Percentiles rank a stretch among this genome's conserved stretches.
phyloP scores from a whole-genome alignment of 2,113 vertebrate genomes.

The Amblyornis subalaris region DNA sequence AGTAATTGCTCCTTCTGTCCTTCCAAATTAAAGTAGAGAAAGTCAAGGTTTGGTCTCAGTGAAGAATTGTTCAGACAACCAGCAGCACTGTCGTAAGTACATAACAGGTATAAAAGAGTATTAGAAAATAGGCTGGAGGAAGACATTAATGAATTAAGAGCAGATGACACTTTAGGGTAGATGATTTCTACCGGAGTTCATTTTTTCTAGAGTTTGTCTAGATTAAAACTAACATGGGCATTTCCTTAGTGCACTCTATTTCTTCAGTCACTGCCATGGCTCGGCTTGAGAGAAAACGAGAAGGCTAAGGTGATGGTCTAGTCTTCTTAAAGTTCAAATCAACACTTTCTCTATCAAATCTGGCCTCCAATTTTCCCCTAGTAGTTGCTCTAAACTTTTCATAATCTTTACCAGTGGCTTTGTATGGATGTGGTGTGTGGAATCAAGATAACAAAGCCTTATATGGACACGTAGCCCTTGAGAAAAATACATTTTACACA shows the following conservation, averaged over 20 bases:
- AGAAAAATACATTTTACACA: neutral
- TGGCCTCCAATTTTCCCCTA: neutral
- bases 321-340: neutral
- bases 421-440: fast-evolving
- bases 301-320: neutral
- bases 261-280: neutral
- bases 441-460: neutral
- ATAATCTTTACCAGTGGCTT: neutral
- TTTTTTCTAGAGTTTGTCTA: neutral
- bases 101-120: neutral
- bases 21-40: neutral
- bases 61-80: neutral
- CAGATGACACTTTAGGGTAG: neutral
- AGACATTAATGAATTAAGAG: neutral
- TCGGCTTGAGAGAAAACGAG: neutral
- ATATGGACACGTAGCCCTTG: neutral
- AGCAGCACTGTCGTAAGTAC: neutral
- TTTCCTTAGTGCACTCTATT: neutral
- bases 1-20: neutral
- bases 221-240: neutral
- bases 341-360: neutral
- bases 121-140: neutral
- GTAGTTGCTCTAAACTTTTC: neutral
- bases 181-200: neutral
- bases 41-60: neutral